These are phyloP conservation scores for Echinarachnius parma DNA, from an alignment of 53 echinoderm and acorn worm species.

Conservation along the genomic window DNA sequence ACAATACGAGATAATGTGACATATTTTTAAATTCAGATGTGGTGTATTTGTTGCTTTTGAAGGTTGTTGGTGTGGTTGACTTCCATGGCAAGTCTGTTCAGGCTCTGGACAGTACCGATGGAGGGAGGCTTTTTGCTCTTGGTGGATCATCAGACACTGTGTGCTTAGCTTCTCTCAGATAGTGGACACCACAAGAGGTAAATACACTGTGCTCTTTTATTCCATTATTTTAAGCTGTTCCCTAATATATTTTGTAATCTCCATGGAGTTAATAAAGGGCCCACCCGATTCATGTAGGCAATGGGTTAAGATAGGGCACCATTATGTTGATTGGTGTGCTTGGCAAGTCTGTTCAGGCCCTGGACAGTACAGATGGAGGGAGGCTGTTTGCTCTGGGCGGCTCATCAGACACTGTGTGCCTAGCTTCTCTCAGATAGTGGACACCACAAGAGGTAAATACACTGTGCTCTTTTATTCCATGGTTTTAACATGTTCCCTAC, in stretches of 20 bases:
- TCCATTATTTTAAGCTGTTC: too few species aligned
- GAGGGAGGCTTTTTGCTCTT: constrained; percentile 81
- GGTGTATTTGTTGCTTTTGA: too few species aligned
- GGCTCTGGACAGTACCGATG: constrained; percentile 95
- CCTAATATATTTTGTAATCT: too few species aligned
- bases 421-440: constrained; percentile 63
- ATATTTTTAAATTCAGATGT: too few species aligned
- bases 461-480: too few species aligned
- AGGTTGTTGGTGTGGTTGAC: constrained; percentile 73
- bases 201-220: too few species aligned
- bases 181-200: constrained; percentile 16
- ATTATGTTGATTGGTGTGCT: too few species aligned
- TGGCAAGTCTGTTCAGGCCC: constrained; percentile 84
- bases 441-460: neutral
- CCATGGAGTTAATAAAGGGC: too few species aligned
- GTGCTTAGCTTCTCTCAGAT: constrained; percentile 61
- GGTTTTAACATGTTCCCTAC: too few species aligned
- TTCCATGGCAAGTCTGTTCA: constrained; percentile 74
- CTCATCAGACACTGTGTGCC: constrained; percentile 44
- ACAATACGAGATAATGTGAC: neutral
- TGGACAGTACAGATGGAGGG: constrained; percentile 95
- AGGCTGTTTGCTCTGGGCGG: constrained; percentile 82
- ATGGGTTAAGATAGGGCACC: too few species aligned
- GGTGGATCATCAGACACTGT: constrained; percentile 61
- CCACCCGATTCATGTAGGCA: too few species aligned